Conservation (phyloP, 2,113 vertebrate species). For the Vulpes vulpes region DNA sequence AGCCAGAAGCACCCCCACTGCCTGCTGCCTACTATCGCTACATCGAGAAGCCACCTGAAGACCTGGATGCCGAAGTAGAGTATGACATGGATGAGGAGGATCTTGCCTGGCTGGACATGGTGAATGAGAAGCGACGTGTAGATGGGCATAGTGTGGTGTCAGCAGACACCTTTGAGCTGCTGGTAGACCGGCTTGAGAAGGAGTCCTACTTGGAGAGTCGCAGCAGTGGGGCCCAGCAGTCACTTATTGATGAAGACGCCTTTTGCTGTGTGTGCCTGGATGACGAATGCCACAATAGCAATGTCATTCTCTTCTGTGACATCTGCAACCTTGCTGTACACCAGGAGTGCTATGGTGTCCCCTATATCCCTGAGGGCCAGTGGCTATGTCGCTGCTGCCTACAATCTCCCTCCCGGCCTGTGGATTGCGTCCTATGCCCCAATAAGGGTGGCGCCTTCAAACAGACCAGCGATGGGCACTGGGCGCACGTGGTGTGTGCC, state of each 20-base stretch:
- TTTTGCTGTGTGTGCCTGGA: constrained; percentile 99
- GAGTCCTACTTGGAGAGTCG: constrained; percentile 96
- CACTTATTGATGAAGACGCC: constrained; percentile 95
- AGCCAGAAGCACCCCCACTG: constrained; percentile 89
- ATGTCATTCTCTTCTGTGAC: constrained; percentile 98
- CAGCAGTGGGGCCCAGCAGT: constrained; percentile 92
- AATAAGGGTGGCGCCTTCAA: constrained; percentile 98
- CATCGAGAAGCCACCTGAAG: constrained; percentile 94
- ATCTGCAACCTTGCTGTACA: constrained; percentile 98
- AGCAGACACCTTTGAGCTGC: constrained; percentile 94
- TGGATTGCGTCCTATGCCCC: constrained; percentile 97
- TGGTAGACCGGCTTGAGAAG: constrained; percentile 96
- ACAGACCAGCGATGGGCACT: constrained; percentile 96
- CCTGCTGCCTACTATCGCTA: constrained; percentile 95
- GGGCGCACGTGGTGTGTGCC: constrained; percentile 98
- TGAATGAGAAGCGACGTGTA: constrained; percentile 92
- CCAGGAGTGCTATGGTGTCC: constrained; percentile 98
- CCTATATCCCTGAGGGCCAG: constrained; percentile 98
- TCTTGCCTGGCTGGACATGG: constrained; percentile 96
- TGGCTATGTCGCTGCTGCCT: constrained; percentile 99
- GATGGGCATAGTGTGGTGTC: constrained; percentile 93
- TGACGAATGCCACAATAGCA: constrained; percentile 99
- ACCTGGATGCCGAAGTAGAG: constrained; percentile 93
- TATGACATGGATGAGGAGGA: constrained; percentile 99
- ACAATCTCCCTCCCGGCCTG: constrained; percentile 96